A percentile compares a stretch with the other conserved stretches of the same genome.
phyloP scores from a whole-genome alignment of 64 coral and sea anemone genomes.

The Actinia tenebrosa region DNA sequence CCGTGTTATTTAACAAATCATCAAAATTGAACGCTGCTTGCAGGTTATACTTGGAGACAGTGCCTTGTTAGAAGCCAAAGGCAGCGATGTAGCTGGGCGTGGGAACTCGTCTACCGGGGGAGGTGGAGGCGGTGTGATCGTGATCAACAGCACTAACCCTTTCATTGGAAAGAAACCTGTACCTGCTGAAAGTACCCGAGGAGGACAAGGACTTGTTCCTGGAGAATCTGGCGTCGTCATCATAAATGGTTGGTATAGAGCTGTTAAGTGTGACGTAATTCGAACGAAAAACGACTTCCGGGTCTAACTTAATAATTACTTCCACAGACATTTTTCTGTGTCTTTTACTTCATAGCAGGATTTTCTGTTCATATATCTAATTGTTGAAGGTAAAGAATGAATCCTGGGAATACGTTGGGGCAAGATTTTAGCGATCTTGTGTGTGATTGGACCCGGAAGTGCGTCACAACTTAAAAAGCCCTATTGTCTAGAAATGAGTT shows the following conservation, averaged over 20 bases:
- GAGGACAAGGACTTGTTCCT: background rate
- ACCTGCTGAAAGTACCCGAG: background rate
- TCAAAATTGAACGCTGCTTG: background rate
- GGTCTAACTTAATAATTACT: no score
- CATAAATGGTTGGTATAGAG: constrained; percentile 18
- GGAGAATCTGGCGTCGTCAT: constrained; percentile 40
- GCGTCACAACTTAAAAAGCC: no score
- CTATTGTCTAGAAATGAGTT: no score
- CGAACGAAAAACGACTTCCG: no score
- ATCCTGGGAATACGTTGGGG: no score
- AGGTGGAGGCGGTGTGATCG: constrained; percentile 41
- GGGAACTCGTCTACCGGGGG: background rate
- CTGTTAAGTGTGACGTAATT: no score
- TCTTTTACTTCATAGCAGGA: no score
- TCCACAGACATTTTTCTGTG: no score
- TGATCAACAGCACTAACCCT: background rate
- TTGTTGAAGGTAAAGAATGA: no score
- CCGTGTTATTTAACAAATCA: background rate
- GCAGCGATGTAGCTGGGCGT: background rate
- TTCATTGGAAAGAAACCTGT: background rate
- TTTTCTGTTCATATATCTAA: no score
- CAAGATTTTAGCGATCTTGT: no score
- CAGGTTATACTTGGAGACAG: constrained; percentile 32
- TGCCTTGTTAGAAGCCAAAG: constrained; percentile 22
- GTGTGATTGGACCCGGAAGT: no score